These are phyloP conservation scores for Epicampocera succincta DNA, from an alignment of 2,888 invertebrate genomes.

Conservation along the genomic window DNA sequence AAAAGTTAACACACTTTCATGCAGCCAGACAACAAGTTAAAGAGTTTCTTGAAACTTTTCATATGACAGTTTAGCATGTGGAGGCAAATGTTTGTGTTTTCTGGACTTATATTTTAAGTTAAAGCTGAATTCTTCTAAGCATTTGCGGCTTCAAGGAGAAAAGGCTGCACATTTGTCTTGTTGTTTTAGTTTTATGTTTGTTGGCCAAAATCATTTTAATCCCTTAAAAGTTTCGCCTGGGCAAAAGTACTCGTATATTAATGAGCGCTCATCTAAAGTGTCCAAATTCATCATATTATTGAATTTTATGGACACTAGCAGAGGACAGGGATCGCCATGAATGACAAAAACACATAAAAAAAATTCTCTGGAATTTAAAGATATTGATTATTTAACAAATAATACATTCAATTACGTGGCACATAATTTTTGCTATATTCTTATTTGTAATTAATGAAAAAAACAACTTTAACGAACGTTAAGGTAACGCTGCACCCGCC, in stretches of 20 bases:
- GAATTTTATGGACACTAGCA: not conserved
- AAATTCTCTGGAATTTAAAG: too few relatives aligned
- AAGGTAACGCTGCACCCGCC: too few relatives aligned
- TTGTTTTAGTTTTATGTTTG: conserved; percentile 27
- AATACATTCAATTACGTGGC: too few relatives aligned
- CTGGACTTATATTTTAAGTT: not conserved
- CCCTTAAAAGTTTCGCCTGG: conserved; percentile 76
- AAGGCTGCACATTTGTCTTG: not conserved
- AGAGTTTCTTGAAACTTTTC: conserved; percentile 59
- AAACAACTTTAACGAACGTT: too few relatives aligned
- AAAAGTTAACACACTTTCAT: conserved; percentile 11
- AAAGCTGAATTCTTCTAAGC: conserved; percentile 41
- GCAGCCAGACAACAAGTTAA: conserved; percentile 31
- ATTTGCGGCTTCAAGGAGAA: not conserved
- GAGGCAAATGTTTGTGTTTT: conserved; percentile 15
- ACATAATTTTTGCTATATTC: too few relatives aligned
- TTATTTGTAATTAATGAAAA: too few relatives aligned
- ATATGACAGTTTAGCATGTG: conserved; percentile 42
- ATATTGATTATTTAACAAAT: too few relatives aligned
- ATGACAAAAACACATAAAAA: too few relatives aligned
- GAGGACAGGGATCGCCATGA: conserved; percentile 28
- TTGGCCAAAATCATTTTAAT: conserved; percentile 76
- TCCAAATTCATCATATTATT: conserved; percentile 76
- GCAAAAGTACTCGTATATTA: conserved; percentile 75
- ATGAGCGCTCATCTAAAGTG: conserved; percentile 74